phyloP scores from a whole-genome alignment of 2,888 invertebrate genomes.

The Agonopterix heracliana region DNA sequence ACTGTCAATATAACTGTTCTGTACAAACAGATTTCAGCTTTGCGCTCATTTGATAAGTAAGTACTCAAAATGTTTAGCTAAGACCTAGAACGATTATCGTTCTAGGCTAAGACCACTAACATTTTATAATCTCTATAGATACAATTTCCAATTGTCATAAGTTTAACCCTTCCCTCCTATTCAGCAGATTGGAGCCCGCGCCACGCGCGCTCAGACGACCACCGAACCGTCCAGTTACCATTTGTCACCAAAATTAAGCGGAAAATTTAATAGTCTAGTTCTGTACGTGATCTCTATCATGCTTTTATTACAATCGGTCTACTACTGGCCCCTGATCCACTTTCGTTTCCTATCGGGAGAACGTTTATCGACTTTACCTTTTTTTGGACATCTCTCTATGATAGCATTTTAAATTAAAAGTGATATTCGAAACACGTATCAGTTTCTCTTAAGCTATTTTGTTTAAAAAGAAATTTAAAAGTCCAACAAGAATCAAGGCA shows the following conservation, averaged over 20 bases:
- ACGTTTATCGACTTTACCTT: conserved; percentile 22
- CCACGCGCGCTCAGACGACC: conserved; percentile 22
- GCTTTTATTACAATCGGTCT: conserved; percentile 46
- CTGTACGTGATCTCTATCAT: conserved; percentile 65
- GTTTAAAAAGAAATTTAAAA: too few species aligned
- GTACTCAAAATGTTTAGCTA: too few species aligned
- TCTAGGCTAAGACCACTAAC: too few species aligned
- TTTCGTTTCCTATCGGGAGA: conserved; percentile 52
- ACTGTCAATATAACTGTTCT: too few species aligned
- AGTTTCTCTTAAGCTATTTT: too few species aligned
- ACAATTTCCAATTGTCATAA: too few species aligned
- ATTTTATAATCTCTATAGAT: too few species aligned
- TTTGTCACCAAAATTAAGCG: conserved; percentile 65
- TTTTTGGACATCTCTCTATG: conserved; percentile 17
- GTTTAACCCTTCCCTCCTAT: conserved; percentile 11
- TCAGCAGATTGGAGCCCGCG: conserved; percentile 28
- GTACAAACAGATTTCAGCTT: too few species aligned
- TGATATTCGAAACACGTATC: too few species aligned
- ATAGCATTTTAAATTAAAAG: conserved; percentile 43
- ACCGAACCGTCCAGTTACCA: conserved; percentile 50
- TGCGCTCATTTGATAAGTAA: too few species aligned
- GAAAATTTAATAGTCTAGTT: conserved; percentile 64
- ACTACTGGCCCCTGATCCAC: conserved; percentile 37
- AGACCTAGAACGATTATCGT: too few species aligned
- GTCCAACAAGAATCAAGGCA: too few species aligned